A percentile compares a stretch with the other conserved stretches of the same genome.
Evolutionary conservation across 2,797 vertebrate species (phyloP).

Genomic region (Platyrinchus mystaceus): DNA sequence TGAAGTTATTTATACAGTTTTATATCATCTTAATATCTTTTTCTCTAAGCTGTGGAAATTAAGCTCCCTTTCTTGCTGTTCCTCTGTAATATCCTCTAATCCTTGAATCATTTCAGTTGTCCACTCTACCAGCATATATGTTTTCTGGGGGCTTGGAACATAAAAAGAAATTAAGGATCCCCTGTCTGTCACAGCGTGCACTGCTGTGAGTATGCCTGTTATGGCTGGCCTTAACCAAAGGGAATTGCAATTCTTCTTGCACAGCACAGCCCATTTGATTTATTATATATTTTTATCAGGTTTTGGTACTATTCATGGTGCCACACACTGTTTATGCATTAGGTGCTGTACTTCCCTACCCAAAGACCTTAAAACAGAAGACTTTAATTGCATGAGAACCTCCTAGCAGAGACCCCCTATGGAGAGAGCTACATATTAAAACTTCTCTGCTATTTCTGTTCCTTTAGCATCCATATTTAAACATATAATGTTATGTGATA

Average conservation of each 20-base stretch:
- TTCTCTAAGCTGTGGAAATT: slow-evolving; percentile 23
- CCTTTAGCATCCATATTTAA: background rate
- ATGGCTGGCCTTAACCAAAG: background rate
- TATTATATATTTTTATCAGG: background rate
- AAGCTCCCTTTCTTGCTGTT: background rate
- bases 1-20: background rate
- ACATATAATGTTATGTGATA: background rate
- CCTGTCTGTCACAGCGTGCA: background rate
- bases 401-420: background rate
- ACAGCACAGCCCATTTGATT: background rate
- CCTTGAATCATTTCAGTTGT: background rate
- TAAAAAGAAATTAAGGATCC: background rate
- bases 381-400: background rate
- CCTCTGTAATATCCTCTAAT: slow-evolving; percentile 4
- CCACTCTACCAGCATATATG: background rate
- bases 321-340: background rate
- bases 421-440: background rate
- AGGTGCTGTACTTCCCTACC: background rate
- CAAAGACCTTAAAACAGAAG: background rate
- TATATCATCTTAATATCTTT: slow-evolving; percentile 43
- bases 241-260: background rate
- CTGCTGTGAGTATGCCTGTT: background rate
- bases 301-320: background rate
- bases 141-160: background rate
- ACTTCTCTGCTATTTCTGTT: background rate